Evolutionary conservation across 64 coral and sea anemone species (phyloP), one percentile per base, ranked within the genome.

Genomic region (Montipora cactus): DNA sequence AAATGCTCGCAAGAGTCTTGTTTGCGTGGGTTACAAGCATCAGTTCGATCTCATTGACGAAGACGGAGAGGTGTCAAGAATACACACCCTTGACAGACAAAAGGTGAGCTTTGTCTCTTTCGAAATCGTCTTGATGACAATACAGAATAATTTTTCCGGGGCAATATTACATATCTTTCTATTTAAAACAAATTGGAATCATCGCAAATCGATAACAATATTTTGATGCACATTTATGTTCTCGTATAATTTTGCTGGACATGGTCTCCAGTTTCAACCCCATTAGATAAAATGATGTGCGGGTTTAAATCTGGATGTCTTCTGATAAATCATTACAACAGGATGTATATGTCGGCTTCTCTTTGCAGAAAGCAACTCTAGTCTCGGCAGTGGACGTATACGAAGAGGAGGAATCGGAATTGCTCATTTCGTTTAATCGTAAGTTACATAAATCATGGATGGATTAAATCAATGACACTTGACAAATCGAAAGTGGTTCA

Each of bases 401-500:
- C 71, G 97, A 99, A 87, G 97, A 99, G 52, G 92, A 99, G 16
- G 97, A 94, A 51, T 95, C 97, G 6, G 95, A 96, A 50, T 57
- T 99, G 8, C 76, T 99, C 2, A 87, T 99, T 79, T 96, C 97
- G 0, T 96, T 94, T 70, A 99, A 99, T 80, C 97, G 97, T 99
- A 94, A 91, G 97, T 96, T 20, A 45, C 0, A 48, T 76, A 21
- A 51, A 47, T 5, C 4, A 10, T 55, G 6, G 5, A 55, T 7
- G 52, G 52, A 7, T 55, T 7, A 55, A 55, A 55, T 7, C 52
- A 55, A 55, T 55, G 10, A 55, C 52, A 10, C 5, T 55, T 55
- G 52, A 55, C 6, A 10, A 55, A 10, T 5, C 10, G 2, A 55
- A 55, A 7, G 37, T 37, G 37, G 37, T 37, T 37, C 37, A 37